Evolutionary conservation across 2,888 invertebrate genomes (phyloP).

Genomic region (Germaria angustata): DNA sequence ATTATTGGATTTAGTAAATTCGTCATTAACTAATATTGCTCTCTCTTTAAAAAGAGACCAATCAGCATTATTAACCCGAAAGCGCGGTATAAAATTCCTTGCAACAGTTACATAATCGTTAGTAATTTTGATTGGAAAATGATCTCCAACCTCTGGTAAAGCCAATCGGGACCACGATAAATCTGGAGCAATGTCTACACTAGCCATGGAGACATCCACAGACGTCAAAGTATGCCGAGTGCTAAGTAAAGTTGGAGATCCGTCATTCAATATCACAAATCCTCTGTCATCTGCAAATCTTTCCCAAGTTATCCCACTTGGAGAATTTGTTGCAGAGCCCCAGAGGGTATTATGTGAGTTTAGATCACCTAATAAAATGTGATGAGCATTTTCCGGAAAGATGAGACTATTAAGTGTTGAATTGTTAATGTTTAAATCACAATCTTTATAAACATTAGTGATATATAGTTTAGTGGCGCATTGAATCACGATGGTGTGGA

Average conservation of each 20-base stretch:
- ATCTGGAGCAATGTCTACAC: not conserved
- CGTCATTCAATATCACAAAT: not conserved
- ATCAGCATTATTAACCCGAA: no score
- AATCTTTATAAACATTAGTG: not conserved
- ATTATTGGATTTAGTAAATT: no score
- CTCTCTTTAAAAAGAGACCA: not conserved
- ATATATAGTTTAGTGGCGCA: not conserved
- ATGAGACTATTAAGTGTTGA: not conserved
- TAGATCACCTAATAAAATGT: no score
- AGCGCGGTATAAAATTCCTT: no score
- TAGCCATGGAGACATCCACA: no score
- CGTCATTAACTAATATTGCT: not conserved
- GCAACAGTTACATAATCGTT: not conserved
- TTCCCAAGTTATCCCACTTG: not conserved
- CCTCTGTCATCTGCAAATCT: not conserved
- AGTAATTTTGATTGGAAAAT: slow-evolving; percentile 18
- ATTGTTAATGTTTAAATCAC: not conserved
- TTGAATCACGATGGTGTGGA: not conserved
- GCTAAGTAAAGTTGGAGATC: not conserved
- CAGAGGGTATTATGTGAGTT: not conserved
- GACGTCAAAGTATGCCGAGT: not conserved
- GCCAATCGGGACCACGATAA: no score
- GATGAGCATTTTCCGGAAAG: no score
- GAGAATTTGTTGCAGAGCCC: no score
- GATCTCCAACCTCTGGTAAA: not conserved